A percentile compares a stretch with the other conserved stretches of the same genome.
These are phyloP conservation scores for Microtus montanus DNA, from an alignment of 2,113 vertebrate species.

Conservation along the genomic window DNA sequence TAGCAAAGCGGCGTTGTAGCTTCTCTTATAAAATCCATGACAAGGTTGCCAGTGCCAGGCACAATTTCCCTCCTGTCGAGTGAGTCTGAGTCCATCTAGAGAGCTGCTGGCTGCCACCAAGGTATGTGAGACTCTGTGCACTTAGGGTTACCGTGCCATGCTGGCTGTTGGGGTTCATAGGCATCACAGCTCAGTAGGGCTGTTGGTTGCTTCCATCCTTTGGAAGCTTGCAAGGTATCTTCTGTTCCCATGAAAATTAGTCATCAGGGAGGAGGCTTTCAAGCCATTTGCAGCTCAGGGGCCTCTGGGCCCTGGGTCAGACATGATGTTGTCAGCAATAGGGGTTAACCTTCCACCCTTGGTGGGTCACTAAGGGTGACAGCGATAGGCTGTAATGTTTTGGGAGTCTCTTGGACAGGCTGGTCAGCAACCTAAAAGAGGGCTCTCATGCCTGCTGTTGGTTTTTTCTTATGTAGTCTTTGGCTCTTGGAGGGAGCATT, in stretches of 20 bases:
- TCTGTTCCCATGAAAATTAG: neutral
- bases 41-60: neutral
- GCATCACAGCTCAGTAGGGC: neutral
- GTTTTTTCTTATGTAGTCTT: neutral
- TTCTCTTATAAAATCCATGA: neutral
- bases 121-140: neutral
- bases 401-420: neutral
- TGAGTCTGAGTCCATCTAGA: neutral
- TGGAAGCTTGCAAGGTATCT: neutral
- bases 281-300: neutral
- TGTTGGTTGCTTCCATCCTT: neutral
- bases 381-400: neutral
- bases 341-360: neutral
- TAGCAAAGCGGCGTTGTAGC: neutral
- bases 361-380: neutral
- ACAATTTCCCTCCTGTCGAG: neutral
- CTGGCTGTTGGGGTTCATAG: neutral
- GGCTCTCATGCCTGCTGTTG: neutral
- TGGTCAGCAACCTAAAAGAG: neutral
- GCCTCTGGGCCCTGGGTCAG: neutral
- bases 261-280: neutral
- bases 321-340: neutral
- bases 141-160: neutral
- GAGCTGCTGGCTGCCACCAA: neutral
- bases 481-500: neutral